Base-by-base conservation (phyloP, 1,140 invertebrate species). In the Stenopsyche tienmushanensis region DNA sequence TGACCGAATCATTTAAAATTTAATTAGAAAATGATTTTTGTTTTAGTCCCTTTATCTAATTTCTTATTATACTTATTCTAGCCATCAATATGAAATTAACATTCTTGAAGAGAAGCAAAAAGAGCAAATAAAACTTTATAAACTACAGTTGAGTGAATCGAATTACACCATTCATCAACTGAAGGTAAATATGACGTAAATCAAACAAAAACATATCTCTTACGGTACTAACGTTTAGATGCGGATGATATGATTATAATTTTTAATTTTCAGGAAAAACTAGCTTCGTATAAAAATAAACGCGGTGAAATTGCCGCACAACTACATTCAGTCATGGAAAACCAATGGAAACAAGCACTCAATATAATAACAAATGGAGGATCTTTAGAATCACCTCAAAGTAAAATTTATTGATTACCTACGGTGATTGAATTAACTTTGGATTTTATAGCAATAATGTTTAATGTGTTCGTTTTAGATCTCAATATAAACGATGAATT, bases 311-410 rank as follows among this genome's bases (percentile, higher is more conserved):
- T 91, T 49, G 89, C 88, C 0, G 82, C 88, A 63, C 86, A 90
- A 73, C 75, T 92, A 67, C 88, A 91, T 75, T 82, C 80, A 44
- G 86, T 91, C 0, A 91, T 92, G 89, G 86, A 92, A 77, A 83
- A 84, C 39, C 89, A 91, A 72, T 91, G 89, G 88, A 81, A 86
- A 47, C 87, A 91, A 77, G 88, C 89, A 18, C 73, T 91, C 15
- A 82, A 82, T 65, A 90, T 91, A 63, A 85, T 92, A 44, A 86
- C 85, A 21, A 66, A 70, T 60, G 53, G 58, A n/a, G n/a, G n/a
- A n/a, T n/a, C n/a, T n/a, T n/a, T n/a, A n/a, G n/a, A n/a, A n/a
- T n/a, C n/a, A n/a, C n/a, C n/a, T n/a, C n/a, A n/a, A n/a, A n/a
- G n/a, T n/a, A n/a, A n/a, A n/a, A n/a, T n/a, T n/a, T n/a, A n/a